These are phyloP conservation scores for Tretioscincus oriximinensis DNA, from an alignment of 2,113 vertebrate species.

Conservation along the genomic window DNA sequence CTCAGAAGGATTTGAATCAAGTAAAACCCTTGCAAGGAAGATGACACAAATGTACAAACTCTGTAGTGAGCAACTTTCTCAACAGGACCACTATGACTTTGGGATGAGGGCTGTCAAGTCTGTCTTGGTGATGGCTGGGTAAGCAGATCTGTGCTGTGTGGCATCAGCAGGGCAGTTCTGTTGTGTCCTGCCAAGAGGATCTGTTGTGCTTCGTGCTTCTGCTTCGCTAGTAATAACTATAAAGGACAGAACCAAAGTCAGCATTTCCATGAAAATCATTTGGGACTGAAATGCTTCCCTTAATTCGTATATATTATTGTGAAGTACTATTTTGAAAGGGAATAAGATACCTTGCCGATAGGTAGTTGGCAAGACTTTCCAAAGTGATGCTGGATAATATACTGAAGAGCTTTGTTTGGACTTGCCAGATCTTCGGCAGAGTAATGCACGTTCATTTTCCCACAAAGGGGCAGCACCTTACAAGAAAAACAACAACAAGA, in stretches of 20 bases:
- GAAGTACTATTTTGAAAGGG: background rate
- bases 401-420: background rate
- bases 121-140: conserved; percentile 87
- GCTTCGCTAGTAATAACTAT: too few relatives aligned
- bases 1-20: conserved; percentile 87
- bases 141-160: conserved; percentile 41
- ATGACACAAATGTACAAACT: conserved; percentile 90
- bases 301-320: background rate
- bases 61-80: conserved; percentile 85
- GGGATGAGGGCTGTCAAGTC: conserved; percentile 88
- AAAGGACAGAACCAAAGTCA: background rate
- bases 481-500: too few relatives aligned
- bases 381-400: background rate
- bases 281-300: background rate
- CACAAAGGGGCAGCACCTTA: too few relatives aligned
- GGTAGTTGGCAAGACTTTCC: background rate
- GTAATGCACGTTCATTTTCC: too few relatives aligned
- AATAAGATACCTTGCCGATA: background rate
- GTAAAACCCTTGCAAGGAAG: conserved; percentile 82
- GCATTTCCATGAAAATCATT: background rate
- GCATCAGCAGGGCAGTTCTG: background rate
- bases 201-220: too few relatives aligned
- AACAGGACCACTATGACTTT: conserved; percentile 87
- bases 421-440: background rate
- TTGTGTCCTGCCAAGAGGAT: too few relatives aligned